These are phyloP conservation scores for Eueremaeus valkanovi DNA, from an alignment of 2,888 invertebrate species.

Conservation along the genomic window DNA sequence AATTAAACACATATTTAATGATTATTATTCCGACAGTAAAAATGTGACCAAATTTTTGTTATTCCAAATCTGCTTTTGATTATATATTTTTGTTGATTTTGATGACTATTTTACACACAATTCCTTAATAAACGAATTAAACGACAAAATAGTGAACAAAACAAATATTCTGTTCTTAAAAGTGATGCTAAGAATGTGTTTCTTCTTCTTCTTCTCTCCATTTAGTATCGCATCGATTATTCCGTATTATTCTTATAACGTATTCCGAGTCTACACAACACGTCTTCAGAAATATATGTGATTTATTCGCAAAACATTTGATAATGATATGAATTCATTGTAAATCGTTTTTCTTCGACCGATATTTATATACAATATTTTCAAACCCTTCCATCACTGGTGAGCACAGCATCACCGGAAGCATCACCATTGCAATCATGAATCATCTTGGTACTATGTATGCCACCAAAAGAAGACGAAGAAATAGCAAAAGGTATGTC, in stretches of 20 bases:
- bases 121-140: neutral
- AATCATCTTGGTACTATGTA: constrained; percentile 94
- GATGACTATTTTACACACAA: neutral
- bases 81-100: neutral
- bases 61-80: neutral
- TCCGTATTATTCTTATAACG: neutral
- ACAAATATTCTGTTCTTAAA: no score
- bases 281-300: neutral
- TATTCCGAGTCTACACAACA: neutral
- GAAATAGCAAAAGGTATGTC: constrained; percentile 91
- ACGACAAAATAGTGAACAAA: neutral
- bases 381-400: constrained; percentile 9
- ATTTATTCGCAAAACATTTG: neutral
- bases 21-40: neutral
- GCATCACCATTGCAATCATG: constrained; percentile 19
- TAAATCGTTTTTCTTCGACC: neutral
- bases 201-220: constrained; percentile 4
- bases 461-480: constrained; percentile 87
- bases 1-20: constrained; percentile 9
- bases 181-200: constrained; percentile 10
- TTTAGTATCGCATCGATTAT: constrained; percentile 1
- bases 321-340: neutral
- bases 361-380: constrained; percentile 10
- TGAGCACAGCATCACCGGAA: neutral
- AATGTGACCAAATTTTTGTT: neutral